phyloP scores from a whole-genome alignment of 2,888 invertebrate species.

The Schizotus pectinicornis region DNA sequence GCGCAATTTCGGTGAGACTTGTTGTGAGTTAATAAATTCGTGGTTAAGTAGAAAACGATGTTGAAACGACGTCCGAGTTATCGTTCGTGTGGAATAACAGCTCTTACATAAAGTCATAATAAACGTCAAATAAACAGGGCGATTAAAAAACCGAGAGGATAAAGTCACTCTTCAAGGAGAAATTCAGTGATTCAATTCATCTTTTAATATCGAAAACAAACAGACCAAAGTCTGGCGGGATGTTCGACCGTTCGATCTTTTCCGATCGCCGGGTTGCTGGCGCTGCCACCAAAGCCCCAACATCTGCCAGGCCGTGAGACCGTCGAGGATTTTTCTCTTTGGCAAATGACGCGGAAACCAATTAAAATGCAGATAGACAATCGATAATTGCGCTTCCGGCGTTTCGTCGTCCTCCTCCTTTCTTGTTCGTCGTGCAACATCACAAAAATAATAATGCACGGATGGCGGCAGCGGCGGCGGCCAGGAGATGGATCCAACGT shows the following conservation, averaged over 20 bases:
- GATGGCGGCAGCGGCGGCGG: too few relatives aligned
- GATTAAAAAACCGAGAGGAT: conserved; percentile 14
- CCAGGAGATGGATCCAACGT: too few relatives aligned
- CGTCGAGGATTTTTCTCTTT: too few relatives aligned
- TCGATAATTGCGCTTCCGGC: too few relatives aligned
- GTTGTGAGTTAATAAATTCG: too few relatives aligned
- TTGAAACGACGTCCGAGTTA: conserved; percentile 3
- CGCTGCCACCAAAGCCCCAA: conserved; percentile 22
- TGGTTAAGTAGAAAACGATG: not conserved
- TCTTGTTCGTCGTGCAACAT: too few relatives aligned
- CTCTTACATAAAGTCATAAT: conserved; percentile 11
- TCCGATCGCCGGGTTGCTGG: conserved; percentile 30
- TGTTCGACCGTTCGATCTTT: conserved; percentile 38
- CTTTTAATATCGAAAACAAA: conserved; percentile 46
- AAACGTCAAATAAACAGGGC: conserved; percentile 16
- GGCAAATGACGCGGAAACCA: too few relatives aligned
- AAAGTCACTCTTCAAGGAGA: conserved; percentile 8
- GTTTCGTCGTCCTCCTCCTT: too few relatives aligned
- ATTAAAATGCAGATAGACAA: too few relatives aligned
- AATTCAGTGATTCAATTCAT: conserved; percentile 35
- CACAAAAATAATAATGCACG: too few relatives aligned
- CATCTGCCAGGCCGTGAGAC: too few relatives aligned
- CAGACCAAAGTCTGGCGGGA: conserved; percentile 35
- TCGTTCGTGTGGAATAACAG: conserved; percentile 9
- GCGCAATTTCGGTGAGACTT: too few relatives aligned